phyloP scores from a whole-genome alignment of 2,113 vertebrate genomes.

The Dunckerocampus dactyliophorus region DNA sequence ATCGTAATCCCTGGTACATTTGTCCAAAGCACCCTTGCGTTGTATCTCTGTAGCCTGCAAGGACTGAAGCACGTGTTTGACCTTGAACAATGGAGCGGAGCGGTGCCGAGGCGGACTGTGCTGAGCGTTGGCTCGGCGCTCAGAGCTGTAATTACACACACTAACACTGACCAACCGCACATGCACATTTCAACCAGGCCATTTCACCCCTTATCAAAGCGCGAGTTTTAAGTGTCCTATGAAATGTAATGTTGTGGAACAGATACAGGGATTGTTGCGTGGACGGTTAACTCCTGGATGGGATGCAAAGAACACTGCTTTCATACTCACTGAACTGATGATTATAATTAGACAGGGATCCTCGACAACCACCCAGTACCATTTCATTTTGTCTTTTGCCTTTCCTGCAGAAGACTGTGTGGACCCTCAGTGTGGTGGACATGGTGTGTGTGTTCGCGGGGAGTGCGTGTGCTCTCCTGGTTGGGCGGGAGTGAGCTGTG shows the following conservation, averaged over 20 bases:
- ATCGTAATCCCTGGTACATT: conserved; percentile 21
- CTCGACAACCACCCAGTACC: not conserved
- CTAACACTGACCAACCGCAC: conserved; percentile 30
- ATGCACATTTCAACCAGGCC: conserved; percentile 34
- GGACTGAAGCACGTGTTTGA: conserved; percentile 56
- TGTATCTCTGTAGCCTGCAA: conserved; percentile 22
- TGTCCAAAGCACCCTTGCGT: conserved; percentile 14
- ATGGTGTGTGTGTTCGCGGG: conserved; percentile 88
- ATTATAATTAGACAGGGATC: conserved; percentile 62
- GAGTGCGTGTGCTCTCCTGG: conserved; percentile 90
- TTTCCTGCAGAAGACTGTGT: conserved; percentile 84
- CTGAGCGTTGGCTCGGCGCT: conserved; percentile 55
- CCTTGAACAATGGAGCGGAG: conserved; percentile 58
- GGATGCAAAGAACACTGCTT: conserved; percentile 74
- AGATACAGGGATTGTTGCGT: conserved; percentile 66
- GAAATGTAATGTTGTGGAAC: conserved; percentile 74
- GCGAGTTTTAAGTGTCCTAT: conserved; percentile 68
- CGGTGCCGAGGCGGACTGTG: conserved; percentile 44
- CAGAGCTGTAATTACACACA: conserved; percentile 70
- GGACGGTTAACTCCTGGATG: conserved; percentile 73
- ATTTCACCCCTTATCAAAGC: conserved; percentile 67
- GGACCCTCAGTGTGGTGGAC: conserved; percentile 87
- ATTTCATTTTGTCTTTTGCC: conserved; percentile 8
- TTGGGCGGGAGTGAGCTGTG: conserved; percentile 88
- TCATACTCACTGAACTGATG: conserved; percentile 69